Evolutionary conservation across 2,797 vertebrate genomes (phyloP), one percentile per base, ranked within the genome.

Genomic region (Anniella stebbinsi): DNA sequence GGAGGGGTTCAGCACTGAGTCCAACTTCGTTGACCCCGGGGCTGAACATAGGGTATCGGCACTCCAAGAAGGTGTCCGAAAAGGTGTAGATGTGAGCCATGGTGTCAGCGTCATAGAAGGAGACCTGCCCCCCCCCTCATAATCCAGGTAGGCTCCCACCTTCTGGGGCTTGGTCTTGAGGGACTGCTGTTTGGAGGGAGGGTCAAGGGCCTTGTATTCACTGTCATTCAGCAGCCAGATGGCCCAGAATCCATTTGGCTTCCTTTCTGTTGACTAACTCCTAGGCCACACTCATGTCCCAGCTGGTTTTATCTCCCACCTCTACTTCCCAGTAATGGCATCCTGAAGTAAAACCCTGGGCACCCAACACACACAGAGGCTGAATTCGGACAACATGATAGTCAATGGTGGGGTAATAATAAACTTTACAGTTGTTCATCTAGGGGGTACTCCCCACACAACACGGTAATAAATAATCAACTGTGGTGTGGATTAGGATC

Each of bases 1-100:
- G 94, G 86, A 98, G 97, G 0, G 98, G 97, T 93, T 97, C 97
- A 30, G 94, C 84, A 88, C 98, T 98, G 70, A 93, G 92, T 45
- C 98, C 97, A 1, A 96, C 97, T 84, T 98, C 97, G 66, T 98
- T 97, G 0, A 98, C 97, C 95, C 98, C 98, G 48, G 98, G 98
- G 84, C 98, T 98, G 90, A 98, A 97, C 93, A 98, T 98, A 1
- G 97, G 97, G 88, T 95, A 98, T 41, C 97, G 95, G 0, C 97
- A 95, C 95, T 98, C 96, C 9, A 95, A 94, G 93, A 98, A 98
- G 1, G 93, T 93, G 30, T 97, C 93, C 12, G 93, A 96, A 92
- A 98, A 98, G 60, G 97, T 97, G 87, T 97, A 98, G 88, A 97
- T 95, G 92, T 97, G 97, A 82, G 92, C 97, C 97, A 97, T 97